Conservation (phyloP, 2,888 invertebrate species). For the Microctonus aethiopoides region DNA sequence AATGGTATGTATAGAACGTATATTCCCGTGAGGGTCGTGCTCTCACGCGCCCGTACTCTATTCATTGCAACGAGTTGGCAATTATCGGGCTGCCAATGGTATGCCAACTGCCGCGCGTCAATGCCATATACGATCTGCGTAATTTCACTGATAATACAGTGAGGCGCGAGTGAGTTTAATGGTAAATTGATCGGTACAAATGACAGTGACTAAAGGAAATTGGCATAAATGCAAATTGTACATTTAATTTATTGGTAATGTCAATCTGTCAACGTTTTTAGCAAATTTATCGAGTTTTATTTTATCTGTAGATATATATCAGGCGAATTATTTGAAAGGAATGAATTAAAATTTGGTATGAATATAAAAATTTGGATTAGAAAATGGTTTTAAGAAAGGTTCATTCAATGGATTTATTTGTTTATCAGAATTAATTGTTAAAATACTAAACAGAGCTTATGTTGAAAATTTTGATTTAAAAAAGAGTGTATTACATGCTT, state of each 20-base stretch:
- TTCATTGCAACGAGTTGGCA: slow-evolving; percentile 35
- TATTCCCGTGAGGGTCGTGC: slow-evolving; percentile 28
- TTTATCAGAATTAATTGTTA: no score
- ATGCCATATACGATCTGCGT: slow-evolving; percentile 24
- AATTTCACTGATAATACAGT: slow-evolving; percentile 26
- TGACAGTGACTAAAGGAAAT: neutral
- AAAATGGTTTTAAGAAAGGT: no score
- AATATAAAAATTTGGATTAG: no score
- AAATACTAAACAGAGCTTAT: no score
- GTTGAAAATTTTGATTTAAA: no score
- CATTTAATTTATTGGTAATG: neutral
- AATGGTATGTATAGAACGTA: slow-evolving; percentile 2
- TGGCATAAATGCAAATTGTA: slow-evolving; percentile 1
- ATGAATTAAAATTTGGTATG: no score
- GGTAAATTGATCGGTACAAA: slow-evolving; percentile 7
- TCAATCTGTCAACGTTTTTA: neutral
- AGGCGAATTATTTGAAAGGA: no score
- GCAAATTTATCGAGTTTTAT: neutral
- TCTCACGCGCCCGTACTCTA: slow-evolving; percentile 16
- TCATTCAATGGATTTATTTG: no score
- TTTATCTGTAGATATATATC: neutral
- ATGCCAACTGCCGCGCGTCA: slow-evolving; percentile 21
- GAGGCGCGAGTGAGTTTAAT: neutral
- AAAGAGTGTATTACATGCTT: no score
- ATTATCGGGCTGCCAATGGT: slow-evolving; percentile 29